phyloP scores from a whole-genome alignment of 2,113 vertebrate species.

The Tautogolabrus adspersus region DNA sequence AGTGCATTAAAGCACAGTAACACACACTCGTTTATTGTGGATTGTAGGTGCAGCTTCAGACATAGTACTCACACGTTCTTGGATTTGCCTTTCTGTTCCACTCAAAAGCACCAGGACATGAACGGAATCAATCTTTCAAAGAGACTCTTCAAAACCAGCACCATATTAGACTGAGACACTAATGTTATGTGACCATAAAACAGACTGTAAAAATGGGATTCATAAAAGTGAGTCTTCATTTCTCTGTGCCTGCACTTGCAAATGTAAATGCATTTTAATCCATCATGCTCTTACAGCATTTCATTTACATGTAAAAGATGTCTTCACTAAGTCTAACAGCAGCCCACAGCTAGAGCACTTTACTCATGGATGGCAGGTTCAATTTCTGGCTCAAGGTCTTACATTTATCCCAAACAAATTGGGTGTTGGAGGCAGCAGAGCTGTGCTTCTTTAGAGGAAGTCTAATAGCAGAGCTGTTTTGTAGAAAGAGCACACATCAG shows the following conservation, averaged over 20 bases:
- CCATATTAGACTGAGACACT: conserved; percentile 34
- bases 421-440: conserved; percentile 52
- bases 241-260: conserved; percentile 22
- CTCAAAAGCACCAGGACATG: conserved; percentile 37
- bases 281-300: conserved; percentile 43
- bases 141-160: conserved; percentile 23
- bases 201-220: conserved; percentile 30
- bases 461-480: conserved; percentile 54
- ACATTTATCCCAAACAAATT: conserved; percentile 73
- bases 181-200: conserved; percentile 31
- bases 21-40: conserved; percentile 5
- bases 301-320: conserved; percentile 59
- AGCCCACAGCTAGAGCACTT: conserved; percentile 39
- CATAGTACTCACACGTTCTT: conserved; percentile 9
- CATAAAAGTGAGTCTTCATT: conserved; percentile 42
- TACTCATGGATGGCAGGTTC: conserved; percentile 68
- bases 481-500: conserved; percentile 52
- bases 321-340: conserved; percentile 58
- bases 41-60: conserved; percentile 1
- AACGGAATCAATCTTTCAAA: conserved; percentile 44
- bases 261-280: conserved; percentile 47
- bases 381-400: conserved; percentile 70
- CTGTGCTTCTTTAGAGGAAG: conserved; percentile 50
- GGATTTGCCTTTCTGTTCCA: conserved; percentile 35
- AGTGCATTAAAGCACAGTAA: conserved; percentile 9